These are phyloP conservation scores for Apotomis capreana DNA, from an alignment of 2,888 invertebrate species.

Conservation along the genomic window DNA sequence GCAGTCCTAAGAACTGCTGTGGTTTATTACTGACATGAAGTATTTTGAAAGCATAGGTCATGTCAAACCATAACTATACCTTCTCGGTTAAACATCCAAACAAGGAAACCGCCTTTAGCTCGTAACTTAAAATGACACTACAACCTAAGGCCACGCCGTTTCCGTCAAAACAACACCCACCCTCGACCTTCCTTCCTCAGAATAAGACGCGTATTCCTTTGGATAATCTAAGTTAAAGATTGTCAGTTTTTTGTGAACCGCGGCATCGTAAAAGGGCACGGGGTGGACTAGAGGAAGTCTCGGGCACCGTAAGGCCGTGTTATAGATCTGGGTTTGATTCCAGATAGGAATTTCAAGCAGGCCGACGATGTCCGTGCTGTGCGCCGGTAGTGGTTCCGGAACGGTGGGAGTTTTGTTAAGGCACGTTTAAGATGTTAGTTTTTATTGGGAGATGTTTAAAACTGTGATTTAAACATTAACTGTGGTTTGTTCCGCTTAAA, in stretches of 20 bases:
- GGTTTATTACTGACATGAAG: neutral
- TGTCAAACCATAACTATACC: neutral
- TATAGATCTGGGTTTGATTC: slow-evolving; percentile 36
- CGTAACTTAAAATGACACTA: slow-evolving; percentile 16
- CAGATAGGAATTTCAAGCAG: slow-evolving; percentile 21
- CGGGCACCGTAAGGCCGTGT: slow-evolving; percentile 25
- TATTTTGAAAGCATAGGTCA: neutral
- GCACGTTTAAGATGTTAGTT: neutral
- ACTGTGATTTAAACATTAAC: too few species aligned
- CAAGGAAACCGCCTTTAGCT: slow-evolving; percentile 9
- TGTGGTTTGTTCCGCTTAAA: too few species aligned
- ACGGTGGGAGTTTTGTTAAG: slow-evolving; percentile 1
- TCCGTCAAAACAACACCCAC: slow-evolving; percentile 30
- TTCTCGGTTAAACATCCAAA: neutral
- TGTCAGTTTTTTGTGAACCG: slow-evolving; percentile 31
- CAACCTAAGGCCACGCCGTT: slow-evolving; percentile 38
- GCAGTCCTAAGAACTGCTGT: too few species aligned
- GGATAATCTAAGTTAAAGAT: slow-evolving; percentile 27
- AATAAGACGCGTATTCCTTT: slow-evolving; percentile 20
- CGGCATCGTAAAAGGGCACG: slow-evolving; percentile 36
- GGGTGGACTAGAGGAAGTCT: slow-evolving; percentile 38
- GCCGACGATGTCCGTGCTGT: neutral
- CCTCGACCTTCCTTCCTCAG: slow-evolving; percentile 8
- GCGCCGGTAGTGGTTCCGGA: neutral
- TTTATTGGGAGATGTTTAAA: neutral